Evolutionary conservation across 64 coral and sea anemone species (phyloP).

Genomic region (Dendrophyllia cribrosa): DNA sequence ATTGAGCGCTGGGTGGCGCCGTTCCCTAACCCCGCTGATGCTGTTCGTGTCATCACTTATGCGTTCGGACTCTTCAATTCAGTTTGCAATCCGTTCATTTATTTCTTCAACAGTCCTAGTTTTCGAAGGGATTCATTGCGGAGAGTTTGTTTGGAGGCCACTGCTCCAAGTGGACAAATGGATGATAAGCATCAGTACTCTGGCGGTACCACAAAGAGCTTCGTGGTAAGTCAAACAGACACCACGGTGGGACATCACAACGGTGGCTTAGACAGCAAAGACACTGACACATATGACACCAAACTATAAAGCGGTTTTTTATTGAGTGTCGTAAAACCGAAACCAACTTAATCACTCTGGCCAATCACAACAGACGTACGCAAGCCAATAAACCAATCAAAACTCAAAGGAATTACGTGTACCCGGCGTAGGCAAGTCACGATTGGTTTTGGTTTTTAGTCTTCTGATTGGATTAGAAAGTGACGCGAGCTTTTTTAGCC

Average conservation of each 20-base stretch:
- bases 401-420: no score
- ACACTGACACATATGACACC: conserved; percentile 3
- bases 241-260: neutral
- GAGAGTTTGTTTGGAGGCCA: conserved; percentile 34
- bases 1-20: conserved; percentile 62
- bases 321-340: no score
- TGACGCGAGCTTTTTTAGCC: no score
- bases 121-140: conserved; percentile 80
- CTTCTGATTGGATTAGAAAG: no score
- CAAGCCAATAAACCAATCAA: no score
- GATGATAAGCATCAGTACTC: neutral
- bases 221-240: neutral
- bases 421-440: no score
- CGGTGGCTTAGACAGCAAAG: neutral
- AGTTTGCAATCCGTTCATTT: conserved; percentile 86
- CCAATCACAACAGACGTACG: no score
- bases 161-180: neutral
- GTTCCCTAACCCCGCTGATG: conserved; percentile 79
- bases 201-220: neutral
- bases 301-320: conserved; percentile 1
- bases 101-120: conserved; percentile 82
- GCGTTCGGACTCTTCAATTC: conserved; percentile 78
- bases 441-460: no score
- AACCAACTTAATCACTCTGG: no score
- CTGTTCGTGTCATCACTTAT: conserved; percentile 69